phyloP scores from a whole-genome alignment of 2,888 invertebrate species.

The Morinoia aosen region DNA sequence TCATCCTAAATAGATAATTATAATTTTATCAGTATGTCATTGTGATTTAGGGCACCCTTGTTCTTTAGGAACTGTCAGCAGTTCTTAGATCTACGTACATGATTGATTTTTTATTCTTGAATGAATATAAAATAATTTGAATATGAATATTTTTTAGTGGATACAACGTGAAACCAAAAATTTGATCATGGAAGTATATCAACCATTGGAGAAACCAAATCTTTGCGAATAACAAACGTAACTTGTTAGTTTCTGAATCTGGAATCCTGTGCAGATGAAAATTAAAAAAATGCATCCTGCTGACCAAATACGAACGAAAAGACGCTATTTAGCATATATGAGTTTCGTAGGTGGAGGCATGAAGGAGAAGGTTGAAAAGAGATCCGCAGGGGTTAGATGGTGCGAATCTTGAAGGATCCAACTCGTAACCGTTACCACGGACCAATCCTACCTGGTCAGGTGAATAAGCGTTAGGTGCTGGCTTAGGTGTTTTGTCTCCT shows the following conservation, averaged over 20 bases:
- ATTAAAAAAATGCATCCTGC: not conserved
- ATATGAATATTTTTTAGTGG: not conserved
- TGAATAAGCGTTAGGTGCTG: conserved; percentile 64
- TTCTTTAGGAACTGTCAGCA: too few species aligned
- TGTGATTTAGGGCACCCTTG: too few species aligned
- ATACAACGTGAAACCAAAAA: not conserved
- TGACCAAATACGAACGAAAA: not conserved
- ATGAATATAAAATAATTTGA: not conserved
- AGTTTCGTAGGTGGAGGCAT: not conserved
- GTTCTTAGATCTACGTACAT: not conserved
- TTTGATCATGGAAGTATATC: not conserved
- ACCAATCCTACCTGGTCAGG: conserved; percentile 59
- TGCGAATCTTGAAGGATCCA: not conserved
- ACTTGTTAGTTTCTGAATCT: not conserved
- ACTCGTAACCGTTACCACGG: not conserved
- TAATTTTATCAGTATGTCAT: too few species aligned
- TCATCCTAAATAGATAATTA: too few species aligned
- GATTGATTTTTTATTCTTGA: not conserved
- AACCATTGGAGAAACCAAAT: not conserved
- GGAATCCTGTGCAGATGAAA: not conserved
- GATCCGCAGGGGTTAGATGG: not conserved
- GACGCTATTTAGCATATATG: not conserved
- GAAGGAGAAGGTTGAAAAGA: not conserved
- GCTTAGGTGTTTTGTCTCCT: conserved; percentile 61
- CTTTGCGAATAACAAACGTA: not conserved